Percentiles rank a stretch among this genome's conserved stretches.
phyloP scores from a whole-genome alignment of 2,113 vertebrate genomes.

The Speoplatyrhinus poulsoni region DNA sequence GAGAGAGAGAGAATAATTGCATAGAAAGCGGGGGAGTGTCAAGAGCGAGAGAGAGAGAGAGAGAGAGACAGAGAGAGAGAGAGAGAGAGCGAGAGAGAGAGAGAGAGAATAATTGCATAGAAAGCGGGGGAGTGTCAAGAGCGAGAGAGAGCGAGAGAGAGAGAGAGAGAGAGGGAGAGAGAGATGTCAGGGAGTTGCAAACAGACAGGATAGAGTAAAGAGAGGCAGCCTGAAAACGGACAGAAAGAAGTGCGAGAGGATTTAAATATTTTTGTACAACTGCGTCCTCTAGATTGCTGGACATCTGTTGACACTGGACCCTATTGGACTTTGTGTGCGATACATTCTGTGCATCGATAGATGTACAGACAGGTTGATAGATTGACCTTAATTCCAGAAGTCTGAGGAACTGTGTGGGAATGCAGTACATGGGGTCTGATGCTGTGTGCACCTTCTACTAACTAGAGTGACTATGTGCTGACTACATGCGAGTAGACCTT shows the following conservation, averaged over 20 bases:
- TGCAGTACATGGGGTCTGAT: neutral
- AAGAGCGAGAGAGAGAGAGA: conserved; percentile 10
- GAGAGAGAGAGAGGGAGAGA: conserved; percentile 14
- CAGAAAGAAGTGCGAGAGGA: neutral
- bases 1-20: conserved; percentile 54
- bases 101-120: conserved; percentile 56
- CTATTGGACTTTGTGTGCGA: neutral
- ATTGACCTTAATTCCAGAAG: neutral
- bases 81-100: conserved; percentile 5
- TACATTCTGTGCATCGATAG: neutral
- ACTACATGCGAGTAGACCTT: conserved; percentile 1
- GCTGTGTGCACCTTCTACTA: neutral
- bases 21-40: conserved; percentile 23
- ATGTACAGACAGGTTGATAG: neutral
- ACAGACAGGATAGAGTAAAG: conserved; percentile 13
- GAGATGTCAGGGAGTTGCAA: conserved; percentile 45
- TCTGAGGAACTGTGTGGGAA: conserved; percentile 14
- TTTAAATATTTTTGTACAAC: no score
- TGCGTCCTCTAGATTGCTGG: no score
- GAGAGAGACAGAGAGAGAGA: conserved; percentile 2
- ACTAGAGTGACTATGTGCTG: neutral
- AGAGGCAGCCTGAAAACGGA: conserved; percentile 5
- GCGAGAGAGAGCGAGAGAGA: conserved; percentile 4
- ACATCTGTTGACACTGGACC: neutral
- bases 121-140: conserved; percentile 4